Percentiles rank a stretch among this genome's conserved stretches.
Evolutionary conservation across 2,888 invertebrate species (phyloP).

Genomic region (Lottia scabra): DNA sequence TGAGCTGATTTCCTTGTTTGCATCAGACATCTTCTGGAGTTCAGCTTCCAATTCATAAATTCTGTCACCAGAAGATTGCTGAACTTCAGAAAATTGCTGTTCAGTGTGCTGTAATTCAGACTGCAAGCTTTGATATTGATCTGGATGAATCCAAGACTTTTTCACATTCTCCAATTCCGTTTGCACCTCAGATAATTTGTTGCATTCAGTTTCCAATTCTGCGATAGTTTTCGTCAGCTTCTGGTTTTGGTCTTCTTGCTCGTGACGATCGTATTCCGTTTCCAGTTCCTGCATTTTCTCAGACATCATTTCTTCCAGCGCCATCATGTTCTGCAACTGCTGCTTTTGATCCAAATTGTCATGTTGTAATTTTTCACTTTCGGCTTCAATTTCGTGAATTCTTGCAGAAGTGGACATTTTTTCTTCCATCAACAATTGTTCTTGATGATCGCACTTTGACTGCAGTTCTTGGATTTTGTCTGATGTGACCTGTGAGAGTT

Average conservation of each 20-base stretch:
- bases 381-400: not conserved
- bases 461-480: not conserved
- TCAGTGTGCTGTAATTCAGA: too few relatives aligned
- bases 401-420: not conserved
- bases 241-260: not conserved
- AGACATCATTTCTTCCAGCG: not conserved
- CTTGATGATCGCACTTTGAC: not conserved
- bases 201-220: slow-evolving; percentile 2
- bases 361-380: not conserved
- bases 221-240: slow-evolving; percentile 1
- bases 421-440: not conserved
- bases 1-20: not conserved
- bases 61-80: too few relatives aligned
- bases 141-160: not conserved
- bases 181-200: slow-evolving; percentile 21
- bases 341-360: too few relatives aligned
- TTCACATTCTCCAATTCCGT: not conserved
- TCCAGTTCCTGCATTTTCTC: not conserved
- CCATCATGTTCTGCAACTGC: not conserved
- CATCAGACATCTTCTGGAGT: not conserved
- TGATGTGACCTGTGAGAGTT: not conserved
- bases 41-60: too few relatives aligned
- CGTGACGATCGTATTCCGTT: not conserved
- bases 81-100: too few relatives aligned
- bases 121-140: not conserved